Percentiles rank a stretch among this genome's conserved stretches.
These are phyloP conservation scores for Drosophila dunni DNA, from an alignment of 1,140 invertebrate genomes.

Conservation along the genomic window DNA sequence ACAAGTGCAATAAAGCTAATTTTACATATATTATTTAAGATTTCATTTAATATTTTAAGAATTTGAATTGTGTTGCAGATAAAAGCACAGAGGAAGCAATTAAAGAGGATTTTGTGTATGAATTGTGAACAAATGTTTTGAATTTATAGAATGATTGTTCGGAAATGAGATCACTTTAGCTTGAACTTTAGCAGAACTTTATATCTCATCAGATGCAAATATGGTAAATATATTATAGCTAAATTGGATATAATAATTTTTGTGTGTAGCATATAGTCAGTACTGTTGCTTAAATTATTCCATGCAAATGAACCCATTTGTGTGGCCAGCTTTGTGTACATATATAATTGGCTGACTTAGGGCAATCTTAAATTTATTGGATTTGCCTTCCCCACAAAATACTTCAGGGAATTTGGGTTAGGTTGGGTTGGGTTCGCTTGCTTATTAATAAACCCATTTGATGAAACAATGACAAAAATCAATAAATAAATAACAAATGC, in stretches of 20 bases:
- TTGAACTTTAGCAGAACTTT: too few relatives aligned
- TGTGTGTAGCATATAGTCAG: background rate
- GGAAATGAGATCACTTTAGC: conserved; percentile 14
- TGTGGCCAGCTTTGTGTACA: background rate
- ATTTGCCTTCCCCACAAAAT: background rate
- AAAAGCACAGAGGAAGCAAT: background rate
- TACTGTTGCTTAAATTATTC: background rate
- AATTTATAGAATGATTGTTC: background rate
- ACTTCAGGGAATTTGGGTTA: conserved; percentile 5
- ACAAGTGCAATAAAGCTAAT: background rate
- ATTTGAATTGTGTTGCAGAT: too few relatives aligned
- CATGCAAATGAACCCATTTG: background rate
- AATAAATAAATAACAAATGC: conserved; percentile 41
- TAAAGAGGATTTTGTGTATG: background rate
- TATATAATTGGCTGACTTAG: conserved; percentile 5
- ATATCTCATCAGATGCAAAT: too few relatives aligned
- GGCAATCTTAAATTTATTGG: conserved; percentile 16
- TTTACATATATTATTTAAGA: too few relatives aligned
- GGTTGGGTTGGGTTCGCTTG: too few relatives aligned
- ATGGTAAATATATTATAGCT: background rate
- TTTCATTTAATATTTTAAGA: too few relatives aligned
- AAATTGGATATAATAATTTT: background rate
- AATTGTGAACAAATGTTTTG: conserved; percentile 2
- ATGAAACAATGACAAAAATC: conserved; percentile 46
- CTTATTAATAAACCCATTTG: conserved; percentile 21